Base-by-base conservation (phyloP, 1,140 invertebrate genomes). In the Plutomurus gul region DNA sequence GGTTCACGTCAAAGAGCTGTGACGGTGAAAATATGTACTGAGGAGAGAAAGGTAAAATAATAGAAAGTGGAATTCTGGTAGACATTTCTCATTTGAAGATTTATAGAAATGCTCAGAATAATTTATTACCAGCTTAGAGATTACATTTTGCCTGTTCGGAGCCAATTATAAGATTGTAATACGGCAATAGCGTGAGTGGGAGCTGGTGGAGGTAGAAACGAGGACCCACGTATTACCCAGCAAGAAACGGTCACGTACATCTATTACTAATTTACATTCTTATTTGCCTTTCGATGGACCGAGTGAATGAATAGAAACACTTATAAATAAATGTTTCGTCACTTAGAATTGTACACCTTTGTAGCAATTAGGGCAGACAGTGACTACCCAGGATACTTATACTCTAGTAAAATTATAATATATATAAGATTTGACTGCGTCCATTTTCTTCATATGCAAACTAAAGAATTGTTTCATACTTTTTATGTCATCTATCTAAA, bases 161-260 rank as follows among this genome's bases (percentile, higher is more conserved):
- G 56, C 56, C 56, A 65, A 65, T 65, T 65, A 65, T 25, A 65
- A 65, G 27, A 65, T 18, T 65, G 27, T 16, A 30, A 65, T 65
- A 65, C 30, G 13, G 56, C 8, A 65, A 2, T 43, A 7, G n/a
- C n/a, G n/a, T n/a, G 39, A 43, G 39, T 43, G 7, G 7, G 39
- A 43, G 39, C 36, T 27, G 6, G 25, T 30, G 6, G 56, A 11
- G 27, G 30, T 13, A 65, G 25, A 5, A 36, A 13, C 22, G 11
- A 1, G 3, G 30, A 27, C 33, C n/a, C n/a, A n/a, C n/a, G n/a
- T n/a, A n/a, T n/a, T n/a, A n/a, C n/a, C n/a, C n/a, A n/a, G n/a
- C n/a, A n/a, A n/a, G n/a, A n/a, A n/a, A n/a, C n/a, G n/a, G n/a
- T n/a, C n/a, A n/a, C n/a, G n/a, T n/a, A n/a, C n/a, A n/a, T n/a